Percentiles rank a stretch among this genome's conserved stretches.
Conservation (phyloP, 2,797 vertebrate genomes). For the Cichlasoma orientale region DNA sequence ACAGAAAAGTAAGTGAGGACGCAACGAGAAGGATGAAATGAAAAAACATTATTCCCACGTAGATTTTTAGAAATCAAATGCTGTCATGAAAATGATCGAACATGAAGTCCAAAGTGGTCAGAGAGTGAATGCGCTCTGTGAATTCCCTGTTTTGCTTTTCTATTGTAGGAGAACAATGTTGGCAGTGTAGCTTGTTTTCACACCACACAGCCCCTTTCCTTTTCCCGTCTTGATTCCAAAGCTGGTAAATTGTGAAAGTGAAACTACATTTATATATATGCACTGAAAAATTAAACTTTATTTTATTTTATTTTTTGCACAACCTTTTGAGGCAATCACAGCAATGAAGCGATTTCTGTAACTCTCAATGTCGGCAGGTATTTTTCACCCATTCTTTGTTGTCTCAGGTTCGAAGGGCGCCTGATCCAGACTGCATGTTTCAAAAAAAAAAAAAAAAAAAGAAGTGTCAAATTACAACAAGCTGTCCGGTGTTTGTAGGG, state of each 20-base stretch:
- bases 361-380: no score
- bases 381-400: no score
- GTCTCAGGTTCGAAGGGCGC: no score
- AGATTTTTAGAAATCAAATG: not conserved
- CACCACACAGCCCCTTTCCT: not conserved
- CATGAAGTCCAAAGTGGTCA: not conserved
- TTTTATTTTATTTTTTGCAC: no score
- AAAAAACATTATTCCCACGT: slow-evolving; percentile 2
- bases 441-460: no score
- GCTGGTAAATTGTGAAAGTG: not conserved
- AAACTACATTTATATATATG: no score
- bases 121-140: not conserved
- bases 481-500: no score
- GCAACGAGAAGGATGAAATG: not conserved
- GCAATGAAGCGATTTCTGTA: no score
- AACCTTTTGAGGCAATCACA: no score
- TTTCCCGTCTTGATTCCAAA: not conserved
- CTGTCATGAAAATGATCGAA: not conserved
- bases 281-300: no score
- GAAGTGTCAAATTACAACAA: no score
- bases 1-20: not conserved
- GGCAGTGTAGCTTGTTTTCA: not conserved
- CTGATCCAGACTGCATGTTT: no score
- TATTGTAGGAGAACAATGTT: not conserved
- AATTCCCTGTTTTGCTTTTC: not conserved